These are phyloP conservation scores for honey bee (Apis mellifera) DNA, from an alignment of 1,140 invertebrate species.

Conservation along the genomic window Amel_HAv3.1 CM009943.2:1922501-1923000, in stretches of 20 bases:
- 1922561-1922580: neutral
- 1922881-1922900: neutral
- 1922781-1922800: neutral
- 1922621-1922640: constrained; percentile 1
- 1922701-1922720: neutral
- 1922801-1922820: neutral
- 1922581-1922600: neutral
- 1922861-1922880: neutral
- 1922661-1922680: neutral
- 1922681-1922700: too few relatives aligned
- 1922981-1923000: constrained; percentile 8
- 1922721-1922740: neutral
- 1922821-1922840: neutral
- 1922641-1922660: neutral
- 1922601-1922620: neutral
- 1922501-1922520: too few relatives aligned
- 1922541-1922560: neutral
- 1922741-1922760: neutral
- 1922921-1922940: neutral
- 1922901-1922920: constrained; percentile 23
- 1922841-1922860: neutral
- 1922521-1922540: neutral
- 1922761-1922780: neutral
- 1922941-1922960: neutral
- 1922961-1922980: neutral